Conservation (phyloP, 2,888 invertebrate species). For the Tipula unca region DNA sequence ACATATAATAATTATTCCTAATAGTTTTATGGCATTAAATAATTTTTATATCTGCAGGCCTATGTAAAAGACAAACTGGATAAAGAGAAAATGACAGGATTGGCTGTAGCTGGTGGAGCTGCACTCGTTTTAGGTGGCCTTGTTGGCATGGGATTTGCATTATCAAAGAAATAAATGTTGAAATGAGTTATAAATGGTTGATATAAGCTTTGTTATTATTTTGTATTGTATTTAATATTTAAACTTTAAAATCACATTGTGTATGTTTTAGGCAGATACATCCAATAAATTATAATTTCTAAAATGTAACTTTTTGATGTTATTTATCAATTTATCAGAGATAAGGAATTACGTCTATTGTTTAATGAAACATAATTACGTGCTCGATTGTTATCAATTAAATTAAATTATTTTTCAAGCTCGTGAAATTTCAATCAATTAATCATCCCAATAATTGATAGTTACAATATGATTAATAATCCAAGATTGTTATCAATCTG, state of each 20-base stretch:
- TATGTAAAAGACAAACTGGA: constrained; percentile 85
- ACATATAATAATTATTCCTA: too few relatives aligned
- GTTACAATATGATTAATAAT: neutral
- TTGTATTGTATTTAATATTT: neutral
- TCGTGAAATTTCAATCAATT: neutral
- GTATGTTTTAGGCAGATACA: neutral
- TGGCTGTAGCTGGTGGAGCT: constrained; percentile 84
- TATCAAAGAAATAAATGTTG: constrained; percentile 49
- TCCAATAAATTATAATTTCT: neutral
- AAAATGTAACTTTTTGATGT: neutral
- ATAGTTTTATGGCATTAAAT: too few relatives aligned
- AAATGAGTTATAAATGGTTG: neutral
- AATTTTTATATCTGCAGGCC: constrained; percentile 42
- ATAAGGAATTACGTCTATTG: too few relatives aligned
- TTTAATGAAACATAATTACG: too few relatives aligned
- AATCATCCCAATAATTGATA: neutral
- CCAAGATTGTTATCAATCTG: neutral
- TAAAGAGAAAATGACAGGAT: constrained; percentile 81
- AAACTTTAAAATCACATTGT: neutral
- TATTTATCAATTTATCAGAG: too few relatives aligned
- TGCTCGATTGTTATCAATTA: neutral
- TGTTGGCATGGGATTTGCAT: constrained; percentile 74
- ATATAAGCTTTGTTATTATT: neutral
- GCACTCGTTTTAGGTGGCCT: constrained; percentile 74
- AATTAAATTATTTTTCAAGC: neutral